Evolutionary conservation across 1,140 invertebrate species (phyloP), one percentile per base, ranked within the genome.

Genomic region (Littorina saxatilis): DNA sequence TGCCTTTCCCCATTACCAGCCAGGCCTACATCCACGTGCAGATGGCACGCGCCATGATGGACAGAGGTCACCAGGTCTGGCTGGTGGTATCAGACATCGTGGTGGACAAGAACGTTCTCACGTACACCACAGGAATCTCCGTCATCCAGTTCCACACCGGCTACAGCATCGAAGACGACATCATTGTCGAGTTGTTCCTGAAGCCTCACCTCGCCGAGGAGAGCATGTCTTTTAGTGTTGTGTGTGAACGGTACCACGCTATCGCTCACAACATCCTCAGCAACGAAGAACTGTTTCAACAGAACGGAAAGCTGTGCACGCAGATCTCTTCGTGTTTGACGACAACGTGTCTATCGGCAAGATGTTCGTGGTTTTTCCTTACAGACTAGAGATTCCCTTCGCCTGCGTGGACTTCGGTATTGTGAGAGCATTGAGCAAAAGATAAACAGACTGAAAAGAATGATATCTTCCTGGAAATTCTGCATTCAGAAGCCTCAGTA

Each of bases 311-410:
- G 37, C 52, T 4, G 40, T 77, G 11, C 35, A 80, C 5, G 58
- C 79, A 7, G 80, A 81, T 50, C 17, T 85, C 13, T 72, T 83
- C n/a, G 66, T 80, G n/a, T 40, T 85, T 72, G 55, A 83, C 11
- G 77, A 81, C 39, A 17, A 15, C 13, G 20, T 20, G 0, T 55
- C 74, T 0, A 9, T 72, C 27, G 29, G 55, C 20, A 79, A 68
- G 39, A 74, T 78, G 61, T 70, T 81, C 11, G 43, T 66, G 15
- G 66, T n/a, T n/a, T n/a, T n/a, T n/a, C n/a, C n/a, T n/a, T n/a
- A n/a, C n/a, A n/a, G n/a, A n/a, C n/a, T n/a, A 83, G 27, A 40
- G 2, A 47, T 82, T 1, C 76, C 82, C 20, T 85, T 81, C 27
- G 76, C 78, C 11, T 66, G 61, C 11, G 35, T 77, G 7, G 76